A percentile compares a stretch with the other conserved stretches of the same genome.
These are phyloP conservation scores for Gryllus bimaculatus DNA, from an alignment of 1,140 invertebrate genomes.

Conservation along the genomic window DNA sequence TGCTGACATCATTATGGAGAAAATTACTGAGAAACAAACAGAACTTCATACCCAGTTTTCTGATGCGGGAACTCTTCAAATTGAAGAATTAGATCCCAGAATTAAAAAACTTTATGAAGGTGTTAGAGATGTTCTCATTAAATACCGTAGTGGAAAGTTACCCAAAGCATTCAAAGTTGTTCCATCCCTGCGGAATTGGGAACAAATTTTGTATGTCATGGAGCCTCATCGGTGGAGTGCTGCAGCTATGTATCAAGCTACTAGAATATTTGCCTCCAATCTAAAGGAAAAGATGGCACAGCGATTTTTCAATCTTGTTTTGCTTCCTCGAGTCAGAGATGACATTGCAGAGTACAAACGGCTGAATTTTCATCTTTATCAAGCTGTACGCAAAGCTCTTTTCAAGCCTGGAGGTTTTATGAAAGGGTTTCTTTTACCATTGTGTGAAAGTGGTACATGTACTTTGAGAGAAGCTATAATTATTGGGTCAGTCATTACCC, in stretches of 20 bases:
- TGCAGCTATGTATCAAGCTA: conserved; percentile 92
- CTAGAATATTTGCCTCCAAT: conserved; percentile 92
- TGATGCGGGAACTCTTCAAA: conserved; percentile 56
- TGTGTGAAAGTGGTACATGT: conserved; percentile 88
- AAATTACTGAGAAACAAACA: conserved; percentile 85
- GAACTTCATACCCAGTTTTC: conserved; percentile 81
- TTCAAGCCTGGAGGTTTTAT: conserved; percentile 99
- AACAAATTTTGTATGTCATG: conserved; percentile 85
- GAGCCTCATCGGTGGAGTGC: conserved; percentile 74
- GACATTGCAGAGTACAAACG: conserved; percentile 92
- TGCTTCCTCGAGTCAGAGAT: conserved; percentile 87
- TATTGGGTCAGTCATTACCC: conserved; percentile 80
- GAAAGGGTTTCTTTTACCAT: conserved; percentile 89
- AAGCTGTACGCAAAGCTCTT: conserved; percentile 84
- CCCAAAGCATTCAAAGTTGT: conserved; percentile 98
- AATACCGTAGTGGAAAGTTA: conserved; percentile 90
- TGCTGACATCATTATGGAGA: conserved; percentile 85
- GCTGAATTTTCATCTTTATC: conserved; percentile 92
- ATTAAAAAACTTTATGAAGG: conserved; percentile 74
- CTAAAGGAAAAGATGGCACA: conserved; percentile 94
- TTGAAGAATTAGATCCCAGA: conserved; percentile 69
- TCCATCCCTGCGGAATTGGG: conserved; percentile 89
- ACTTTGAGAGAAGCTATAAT: conserved; percentile 93
- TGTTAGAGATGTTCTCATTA: conserved; percentile 72
- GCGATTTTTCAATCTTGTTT: conserved; percentile 87